A percentile compares a stretch with the other conserved stretches of the same genome.
Conservation (phyloP, 92 coral and sea anemone genomes). For the Umimayanthus chanpuru region DNA sequence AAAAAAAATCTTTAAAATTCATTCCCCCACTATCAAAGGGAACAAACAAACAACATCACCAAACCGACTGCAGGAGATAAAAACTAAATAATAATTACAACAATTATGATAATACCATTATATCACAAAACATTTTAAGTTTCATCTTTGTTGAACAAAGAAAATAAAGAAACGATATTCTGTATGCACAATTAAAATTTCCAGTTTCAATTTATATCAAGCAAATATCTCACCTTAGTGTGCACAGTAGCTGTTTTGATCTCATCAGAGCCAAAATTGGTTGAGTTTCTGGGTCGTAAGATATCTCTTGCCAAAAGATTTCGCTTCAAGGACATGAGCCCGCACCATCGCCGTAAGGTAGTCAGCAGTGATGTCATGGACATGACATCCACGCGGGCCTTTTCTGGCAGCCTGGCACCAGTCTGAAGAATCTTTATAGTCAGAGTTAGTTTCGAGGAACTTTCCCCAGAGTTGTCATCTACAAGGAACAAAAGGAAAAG, state of each 20-base stretch:
- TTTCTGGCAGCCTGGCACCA: conserved; percentile 46
- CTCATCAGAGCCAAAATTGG: conserved; percentile 62
- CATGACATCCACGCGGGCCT: conserved; percentile 52
- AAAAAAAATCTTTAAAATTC: too few relatives aligned
- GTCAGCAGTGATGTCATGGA: conserved; percentile 78
- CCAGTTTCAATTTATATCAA: background rate
- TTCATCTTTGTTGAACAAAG: background rate
- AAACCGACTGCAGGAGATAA: too few relatives aligned
- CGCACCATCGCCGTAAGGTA: conserved; percentile 83
- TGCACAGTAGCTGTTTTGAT: conserved; percentile 11
- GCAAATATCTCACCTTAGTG: conserved; percentile 38
- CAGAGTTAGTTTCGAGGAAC: background rate
- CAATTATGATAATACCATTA: background rate
- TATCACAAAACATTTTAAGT: too few relatives aligned
- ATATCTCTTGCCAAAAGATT: conserved; percentile 78
- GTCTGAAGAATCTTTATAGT: conserved; percentile 17
- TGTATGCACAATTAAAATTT: background rate
- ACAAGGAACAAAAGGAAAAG: background rate
- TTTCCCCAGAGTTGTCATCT: background rate
- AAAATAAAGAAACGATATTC: background rate
- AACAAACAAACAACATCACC: too few relatives aligned
- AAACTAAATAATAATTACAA: too few relatives aligned
- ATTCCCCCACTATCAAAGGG: too few relatives aligned
- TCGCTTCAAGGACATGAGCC: conserved; percentile 67
- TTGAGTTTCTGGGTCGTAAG: conserved; percentile 73